Evolutionary conservation across 2,797 vertebrate species (phyloP), one percentile per base, ranked within the genome.

Genomic region (Acipenser ruthenus): DNA sequence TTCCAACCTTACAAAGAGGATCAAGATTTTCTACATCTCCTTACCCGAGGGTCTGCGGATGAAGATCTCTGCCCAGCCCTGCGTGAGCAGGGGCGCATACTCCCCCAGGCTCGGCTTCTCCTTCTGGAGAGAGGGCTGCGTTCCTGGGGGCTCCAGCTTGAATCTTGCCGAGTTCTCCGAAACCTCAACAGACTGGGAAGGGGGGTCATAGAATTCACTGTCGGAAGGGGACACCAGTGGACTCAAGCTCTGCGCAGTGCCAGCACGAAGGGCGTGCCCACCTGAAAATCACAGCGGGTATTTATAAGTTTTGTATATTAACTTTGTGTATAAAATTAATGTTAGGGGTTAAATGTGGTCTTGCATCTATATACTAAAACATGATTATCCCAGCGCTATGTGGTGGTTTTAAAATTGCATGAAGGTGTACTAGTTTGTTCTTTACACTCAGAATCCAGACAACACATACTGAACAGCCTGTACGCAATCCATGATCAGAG

Each of bases 21-120:
- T 37, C 37, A 37, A 37, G 37, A 37, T 37, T 37, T 37, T 37
- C 37, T 37, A 37, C 37, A 37, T 37, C 37, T 37, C 4, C 70
- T 8, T 84, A 97, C 95, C 95, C 77, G 95, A 98, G 0, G 96
- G 95, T 61, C 96, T 90, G 63, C 96, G 93, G 70, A 99, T 97
- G 72, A 95, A 88, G 82, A 99, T 95, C 81, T 99, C 95, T 0
- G 96, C 96, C 96, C 96, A 99, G 64, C 96, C 96, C 78, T 99
- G 96, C 0, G 96, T 99, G 73, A 99, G 88, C 79, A 96, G 84
- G 0, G 96, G 95, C 7, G 94, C 92, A 0, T 94, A 98, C 0
- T 97, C 93, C 0, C 94, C 93, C 76, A 99, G 72, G 70, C 89
- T 93, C 0, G 91, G 87, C 78, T 94, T 94, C 75, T 95, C 90